phyloP scores from a whole-genome alignment of 2,113 vertebrate species.

The Grammomys surdaster region DNA sequence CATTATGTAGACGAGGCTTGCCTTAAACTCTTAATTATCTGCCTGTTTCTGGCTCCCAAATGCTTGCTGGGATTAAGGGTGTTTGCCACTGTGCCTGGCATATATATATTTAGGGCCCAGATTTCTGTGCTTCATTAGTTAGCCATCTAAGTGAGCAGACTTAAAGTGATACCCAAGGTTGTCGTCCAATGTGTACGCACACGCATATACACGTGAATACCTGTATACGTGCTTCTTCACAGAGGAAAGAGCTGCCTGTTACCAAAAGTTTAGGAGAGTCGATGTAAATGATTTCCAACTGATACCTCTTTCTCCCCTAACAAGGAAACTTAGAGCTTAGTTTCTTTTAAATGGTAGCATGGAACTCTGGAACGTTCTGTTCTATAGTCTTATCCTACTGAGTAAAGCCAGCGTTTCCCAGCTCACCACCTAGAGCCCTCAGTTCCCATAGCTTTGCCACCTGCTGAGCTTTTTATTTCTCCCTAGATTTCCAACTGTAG shows the following conservation, averaged over 20 bases:
- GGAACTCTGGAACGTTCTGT: constrained; percentile 58
- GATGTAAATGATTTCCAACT: neutral
- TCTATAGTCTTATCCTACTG: constrained; percentile 46
- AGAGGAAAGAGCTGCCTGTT: neutral
- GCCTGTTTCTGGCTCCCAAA: neutral
- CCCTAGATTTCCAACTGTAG: neutral
- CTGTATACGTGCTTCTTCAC: neutral
- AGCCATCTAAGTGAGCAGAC: neutral
- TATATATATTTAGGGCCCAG: neutral
- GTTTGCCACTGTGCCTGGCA: neutral
- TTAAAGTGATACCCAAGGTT: neutral
- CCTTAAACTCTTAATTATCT: neutral
- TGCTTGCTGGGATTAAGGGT: neutral
- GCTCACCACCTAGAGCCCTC: neutral
- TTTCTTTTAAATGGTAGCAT: constrained; percentile 54
- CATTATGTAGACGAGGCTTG: neutral
- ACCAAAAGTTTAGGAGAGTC: neutral
- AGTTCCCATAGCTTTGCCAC: neutral
- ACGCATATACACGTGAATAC: too few relatives aligned
- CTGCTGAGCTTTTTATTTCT: constrained; percentile 31
- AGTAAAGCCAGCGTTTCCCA: constrained; percentile 13
- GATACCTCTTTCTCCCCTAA: neutral
- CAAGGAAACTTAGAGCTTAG: neutral
- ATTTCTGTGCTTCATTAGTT: neutral
- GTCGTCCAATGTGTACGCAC: neutral